Evolutionary conservation across 2,797 vertebrate genomes (phyloP).

Genomic region (Macropodus opercularis): DNA sequence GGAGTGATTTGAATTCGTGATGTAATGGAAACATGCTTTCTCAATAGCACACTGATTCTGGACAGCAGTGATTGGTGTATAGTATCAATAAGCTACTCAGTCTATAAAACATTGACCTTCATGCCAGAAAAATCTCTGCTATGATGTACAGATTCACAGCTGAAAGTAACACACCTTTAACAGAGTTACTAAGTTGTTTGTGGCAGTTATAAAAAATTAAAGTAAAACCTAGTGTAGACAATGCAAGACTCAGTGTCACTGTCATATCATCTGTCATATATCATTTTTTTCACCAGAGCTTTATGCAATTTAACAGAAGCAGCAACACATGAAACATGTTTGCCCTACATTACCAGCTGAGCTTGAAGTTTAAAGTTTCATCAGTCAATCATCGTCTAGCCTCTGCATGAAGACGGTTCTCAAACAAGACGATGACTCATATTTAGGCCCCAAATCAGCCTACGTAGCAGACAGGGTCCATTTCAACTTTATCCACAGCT

Average conservation of each 20-base stretch:
- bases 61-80: background rate
- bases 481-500: slow-evolving; percentile 50
- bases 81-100: background rate
- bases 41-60: background rate
- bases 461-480: slow-evolving; percentile 45
- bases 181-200: background rate
- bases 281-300: background rate
- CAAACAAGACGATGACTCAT: slow-evolving; percentile 66
- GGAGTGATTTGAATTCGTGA: slow-evolving; percentile 12
- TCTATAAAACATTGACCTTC: background rate
- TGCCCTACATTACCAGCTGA: slow-evolving; percentile 32
- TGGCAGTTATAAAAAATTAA: background rate
- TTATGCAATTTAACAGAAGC: slow-evolving; percentile 9
- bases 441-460: slow-evolving; percentile 44
- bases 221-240: background rate
- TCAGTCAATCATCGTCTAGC: slow-evolving; percentile 50
- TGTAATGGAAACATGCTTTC: slow-evolving; percentile 19
- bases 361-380: slow-evolving; percentile 64
- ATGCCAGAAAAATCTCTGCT: background rate
- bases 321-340: background rate
- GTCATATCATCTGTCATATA: too few relatives aligned
- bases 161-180: background rate
- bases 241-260: background rate
- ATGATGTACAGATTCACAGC: background rate
- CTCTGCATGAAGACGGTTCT: slow-evolving; percentile 48